These are phyloP conservation scores for Porites lobata DNA, from an alignment of 92 coral and sea anemone genomes.

Conservation along the genomic window DNA sequence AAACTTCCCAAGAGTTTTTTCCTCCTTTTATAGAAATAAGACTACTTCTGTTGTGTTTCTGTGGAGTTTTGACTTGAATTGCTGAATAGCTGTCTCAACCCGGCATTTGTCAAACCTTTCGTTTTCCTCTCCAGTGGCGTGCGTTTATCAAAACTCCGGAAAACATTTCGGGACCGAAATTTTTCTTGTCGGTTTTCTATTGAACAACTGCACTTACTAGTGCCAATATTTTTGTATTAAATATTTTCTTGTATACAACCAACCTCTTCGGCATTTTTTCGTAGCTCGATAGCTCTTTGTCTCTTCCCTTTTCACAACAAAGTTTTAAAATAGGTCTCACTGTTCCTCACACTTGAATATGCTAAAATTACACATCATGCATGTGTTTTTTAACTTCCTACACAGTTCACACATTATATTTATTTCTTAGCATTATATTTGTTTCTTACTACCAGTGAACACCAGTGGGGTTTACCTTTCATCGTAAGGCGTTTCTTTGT, in stretches of 20 bases:
- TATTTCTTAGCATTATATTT: neutral
- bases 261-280: constrained; percentile 7
- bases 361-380: neutral
- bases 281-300: constrained; percentile 18
- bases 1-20: constrained; percentile 15
- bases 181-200: constrained; percentile 1
- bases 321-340: constrained; percentile 15
- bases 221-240: neutral
- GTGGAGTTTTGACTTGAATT: constrained; percentile 16
- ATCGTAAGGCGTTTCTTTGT: constrained; percentile 24
- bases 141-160: constrained; percentile 19
- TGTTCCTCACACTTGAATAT: constrained; percentile 23
- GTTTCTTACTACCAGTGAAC: constrained; percentile 13
- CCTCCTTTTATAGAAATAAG: constrained; percentile 2
- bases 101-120: no score
- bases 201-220: constrained; percentile 3
- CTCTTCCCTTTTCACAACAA: constrained; percentile 22
- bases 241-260: constrained; percentile 11
- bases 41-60: constrained; percentile 1
- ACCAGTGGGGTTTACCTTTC: constrained; percentile 21
- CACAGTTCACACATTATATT: neutral
- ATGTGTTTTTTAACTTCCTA: neutral
- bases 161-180: neutral
- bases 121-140: neutral
- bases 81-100: constrained; percentile 15